phyloP scores from a whole-genome alignment of 2,888 invertebrate species.

The Tachina lurida region DNA sequence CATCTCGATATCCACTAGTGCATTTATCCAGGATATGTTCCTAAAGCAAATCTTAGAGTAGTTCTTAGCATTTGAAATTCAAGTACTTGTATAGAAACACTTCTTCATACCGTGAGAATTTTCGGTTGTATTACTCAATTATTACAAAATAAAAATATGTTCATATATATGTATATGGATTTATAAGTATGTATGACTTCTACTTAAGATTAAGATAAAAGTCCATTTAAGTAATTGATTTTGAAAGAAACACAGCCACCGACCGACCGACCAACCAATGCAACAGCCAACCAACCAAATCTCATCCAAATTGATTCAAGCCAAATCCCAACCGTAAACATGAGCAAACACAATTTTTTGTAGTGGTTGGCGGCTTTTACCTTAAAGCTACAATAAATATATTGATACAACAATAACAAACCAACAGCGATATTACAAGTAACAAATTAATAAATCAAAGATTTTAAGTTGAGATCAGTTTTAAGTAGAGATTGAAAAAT shows the following conservation, averaged over 20 bases:
- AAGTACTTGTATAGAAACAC: not conserved
- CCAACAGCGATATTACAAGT: slow-evolving; percentile 29
- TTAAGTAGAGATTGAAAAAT: slow-evolving; percentile 24
- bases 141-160: not conserved
- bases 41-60: too few relatives aligned
- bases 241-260: slow-evolving; percentile 46
- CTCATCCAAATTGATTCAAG: slow-evolving; percentile 11
- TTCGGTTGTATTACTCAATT: not conserved
- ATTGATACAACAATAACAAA: slow-evolving; percentile 36
- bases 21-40: too few relatives aligned
- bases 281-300: slow-evolving; percentile 8
- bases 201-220: slow-evolving; percentile 59
- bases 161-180: not conserved
- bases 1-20: too few relatives aligned
- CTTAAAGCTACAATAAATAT: slow-evolving; percentile 36
- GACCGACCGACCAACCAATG: not conserved
- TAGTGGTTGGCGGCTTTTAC: slow-evolving; percentile 59
- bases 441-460: slow-evolving; percentile 72
- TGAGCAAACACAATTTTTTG: slow-evolving; percentile 16
- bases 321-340: slow-evolving; percentile 12
- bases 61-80: too few relatives aligned
- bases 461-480: slow-evolving; percentile 64
- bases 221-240: slow-evolving; percentile 55
- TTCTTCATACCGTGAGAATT: slow-evolving; percentile 28
- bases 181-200: slow-evolving; percentile 11